Evolutionary conservation across 2,888 invertebrate genomes (phyloP).

Genomic region (Xestia sexstrigata): DNA sequence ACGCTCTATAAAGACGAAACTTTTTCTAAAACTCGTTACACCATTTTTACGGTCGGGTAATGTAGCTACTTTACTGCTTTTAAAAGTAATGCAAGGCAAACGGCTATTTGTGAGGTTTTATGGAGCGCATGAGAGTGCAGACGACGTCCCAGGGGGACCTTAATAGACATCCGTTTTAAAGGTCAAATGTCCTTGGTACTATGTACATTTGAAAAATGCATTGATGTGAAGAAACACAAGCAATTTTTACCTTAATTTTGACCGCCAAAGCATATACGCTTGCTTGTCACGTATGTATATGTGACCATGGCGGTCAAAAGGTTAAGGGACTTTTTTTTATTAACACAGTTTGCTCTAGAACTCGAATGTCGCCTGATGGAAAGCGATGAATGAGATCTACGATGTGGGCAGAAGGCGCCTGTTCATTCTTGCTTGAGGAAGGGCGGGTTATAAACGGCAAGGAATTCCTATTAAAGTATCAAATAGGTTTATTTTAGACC

Average conservation of each 20-base stretch:
- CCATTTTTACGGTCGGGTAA: background rate
- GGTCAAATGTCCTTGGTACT: background rate
- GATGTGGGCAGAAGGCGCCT: background rate
- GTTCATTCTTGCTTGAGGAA: background rate
- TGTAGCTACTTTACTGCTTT: constrained; percentile 14
- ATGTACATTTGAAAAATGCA: constrained; percentile 2
- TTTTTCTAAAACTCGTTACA: background rate
- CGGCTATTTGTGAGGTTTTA: constrained; percentile 23
- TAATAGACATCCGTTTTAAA: constrained; percentile 9
- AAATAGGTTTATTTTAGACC: too few species aligned
- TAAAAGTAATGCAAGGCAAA: constrained; percentile 21
- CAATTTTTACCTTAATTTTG: background rate
- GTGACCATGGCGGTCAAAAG: too few species aligned
- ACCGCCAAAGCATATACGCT: too few species aligned
- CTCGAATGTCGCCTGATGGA: background rate
- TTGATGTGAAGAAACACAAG: background rate
- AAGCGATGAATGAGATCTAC: background rate
- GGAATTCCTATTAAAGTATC: background rate
- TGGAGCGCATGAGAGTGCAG: constrained; percentile 36
- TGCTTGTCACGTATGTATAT: too few species aligned
- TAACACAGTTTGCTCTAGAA: too few species aligned
- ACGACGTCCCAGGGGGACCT: constrained; percentile 1
- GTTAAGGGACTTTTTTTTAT: background rate
- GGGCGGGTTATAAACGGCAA: background rate
- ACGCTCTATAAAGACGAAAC: background rate